These are phyloP conservation scores for Melanotus villosus DNA, from an alignment of 2,888 invertebrate genomes.

Conservation along the genomic window DNA sequence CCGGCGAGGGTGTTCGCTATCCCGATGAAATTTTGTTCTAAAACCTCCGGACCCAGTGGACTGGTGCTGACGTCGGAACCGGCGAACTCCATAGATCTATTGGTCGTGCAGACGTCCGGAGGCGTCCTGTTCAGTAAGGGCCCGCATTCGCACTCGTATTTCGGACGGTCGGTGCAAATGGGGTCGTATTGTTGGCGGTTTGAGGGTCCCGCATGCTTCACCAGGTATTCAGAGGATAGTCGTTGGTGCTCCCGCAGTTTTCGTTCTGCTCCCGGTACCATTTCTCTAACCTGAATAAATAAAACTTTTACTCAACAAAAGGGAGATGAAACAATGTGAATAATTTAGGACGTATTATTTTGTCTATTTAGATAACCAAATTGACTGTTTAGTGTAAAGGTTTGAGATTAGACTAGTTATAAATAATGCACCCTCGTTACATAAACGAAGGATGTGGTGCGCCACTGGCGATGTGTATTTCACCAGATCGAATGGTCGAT, in stretches of 20 bases:
- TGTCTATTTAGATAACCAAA: too few species aligned
- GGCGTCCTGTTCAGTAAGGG: constrained; percentile 68
- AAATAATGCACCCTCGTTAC: too few species aligned
- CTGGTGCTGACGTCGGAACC: constrained; percentile 54
- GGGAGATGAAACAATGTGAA: too few species aligned
- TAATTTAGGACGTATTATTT: too few species aligned
- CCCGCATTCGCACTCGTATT: constrained; percentile 65
- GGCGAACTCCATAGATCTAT: constrained; percentile 63
- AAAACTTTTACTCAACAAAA: constrained; percentile 1
- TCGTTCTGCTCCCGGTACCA: constrained; percentile 75
- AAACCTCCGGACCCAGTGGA: constrained; percentile 54
- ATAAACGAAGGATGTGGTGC: too few species aligned
- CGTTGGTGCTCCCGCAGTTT: constrained; percentile 72
- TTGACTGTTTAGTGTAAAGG: too few species aligned
- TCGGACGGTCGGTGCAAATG: constrained; percentile 55
- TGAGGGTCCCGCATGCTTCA: constrained; percentile 60
- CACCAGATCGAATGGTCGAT: constrained; percentile 9
- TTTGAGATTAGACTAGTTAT: too few species aligned
- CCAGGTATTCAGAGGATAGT: constrained; percentile 70
- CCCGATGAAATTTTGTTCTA: constrained; percentile 57
- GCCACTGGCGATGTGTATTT: neutral
- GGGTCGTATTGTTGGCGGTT: constrained; percentile 61
- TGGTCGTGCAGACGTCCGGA: constrained; percentile 69
- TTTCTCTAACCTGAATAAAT: constrained; percentile 70
- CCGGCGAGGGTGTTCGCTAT: constrained; percentile 62